Percentiles rank a stretch among this genome's conserved stretches.
Conservation (phyloP, 2,797 vertebrate species). For the Pseudochaenichthys georgianus region DNA sequence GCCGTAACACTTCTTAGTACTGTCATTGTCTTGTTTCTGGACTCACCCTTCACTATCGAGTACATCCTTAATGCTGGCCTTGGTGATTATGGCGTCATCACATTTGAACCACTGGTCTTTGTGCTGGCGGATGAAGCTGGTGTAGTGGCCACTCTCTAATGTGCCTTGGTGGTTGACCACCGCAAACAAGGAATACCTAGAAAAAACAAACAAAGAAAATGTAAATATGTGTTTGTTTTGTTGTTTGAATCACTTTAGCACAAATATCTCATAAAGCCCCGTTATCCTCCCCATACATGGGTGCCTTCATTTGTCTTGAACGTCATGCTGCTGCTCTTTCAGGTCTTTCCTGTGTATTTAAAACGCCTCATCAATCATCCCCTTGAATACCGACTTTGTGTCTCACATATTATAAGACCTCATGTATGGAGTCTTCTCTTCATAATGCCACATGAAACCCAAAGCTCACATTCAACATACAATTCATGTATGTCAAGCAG, state of each 20-base stretch:
- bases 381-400: neutral
- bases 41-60: constrained; percentile 98
- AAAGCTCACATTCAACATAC: constrained; percentile 74
- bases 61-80: constrained; percentile 99
- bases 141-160: constrained; percentile 98
- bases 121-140: constrained; percentile 99
- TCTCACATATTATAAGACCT: neutral
- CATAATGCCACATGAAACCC: constrained; percentile 67
- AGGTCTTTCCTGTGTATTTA: neutral
- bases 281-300: neutral
- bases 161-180: constrained; percentile 99
- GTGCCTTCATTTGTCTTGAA: neutral
- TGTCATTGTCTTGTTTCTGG: neutral
- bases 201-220: neutral
- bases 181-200: constrained; percentile 98
- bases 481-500: constrained; percentile 40
- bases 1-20: neutral
- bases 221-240: neutral
- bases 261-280: neutral
- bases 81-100: constrained; percentile 99
- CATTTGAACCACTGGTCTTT: constrained; percentile 99
- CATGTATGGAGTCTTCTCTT: constrained; percentile 52
- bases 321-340: neutral
- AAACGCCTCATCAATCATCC: neutral
- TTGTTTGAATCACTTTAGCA: neutral